Conservation (phyloP, 2,113 vertebrate species). For the Triplophysa siluroides region DNA sequence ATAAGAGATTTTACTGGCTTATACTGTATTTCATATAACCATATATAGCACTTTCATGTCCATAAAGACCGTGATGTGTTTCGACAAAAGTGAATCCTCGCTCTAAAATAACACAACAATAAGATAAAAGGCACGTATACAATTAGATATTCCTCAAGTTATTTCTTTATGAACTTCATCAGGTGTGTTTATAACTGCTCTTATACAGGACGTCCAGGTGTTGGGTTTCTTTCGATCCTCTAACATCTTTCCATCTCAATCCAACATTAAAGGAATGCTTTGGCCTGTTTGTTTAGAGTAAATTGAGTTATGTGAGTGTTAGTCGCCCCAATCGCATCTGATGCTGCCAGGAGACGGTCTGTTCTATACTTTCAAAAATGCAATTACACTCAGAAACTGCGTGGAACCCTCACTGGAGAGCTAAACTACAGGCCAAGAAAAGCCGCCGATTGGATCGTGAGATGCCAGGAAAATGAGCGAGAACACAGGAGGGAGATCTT, state of each 20-base stretch:
- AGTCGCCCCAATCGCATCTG: conserved; percentile 5
- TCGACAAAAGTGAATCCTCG: no score
- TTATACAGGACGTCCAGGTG: not conserved
- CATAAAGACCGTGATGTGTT: no score
- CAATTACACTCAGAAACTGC: conserved; percentile 53
- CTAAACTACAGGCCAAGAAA: conserved; percentile 43
- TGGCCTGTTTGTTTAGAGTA: not conserved
- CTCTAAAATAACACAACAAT: no score
- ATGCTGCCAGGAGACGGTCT: not conserved
- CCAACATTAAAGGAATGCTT: not conserved
- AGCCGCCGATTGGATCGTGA: conserved; percentile 35
- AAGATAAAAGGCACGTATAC: no score
- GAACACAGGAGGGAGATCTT: not conserved
- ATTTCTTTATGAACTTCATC: not conserved
- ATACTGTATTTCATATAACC: no score
- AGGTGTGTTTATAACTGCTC: not conserved
- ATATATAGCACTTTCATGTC: no score
- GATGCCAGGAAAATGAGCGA: conserved; percentile 44
- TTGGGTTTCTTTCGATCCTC: not conserved
- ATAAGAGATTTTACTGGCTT: no score
- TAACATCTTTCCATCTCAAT: not conserved
- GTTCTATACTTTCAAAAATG: not conserved
- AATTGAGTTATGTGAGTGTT: not conserved
- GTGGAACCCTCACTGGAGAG: conserved; percentile 31
- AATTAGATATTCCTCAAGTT: not conserved